Percentiles rank a stretch among this genome's conserved stretches.
These are phyloP conservation scores for Amaurobius ferox DNA, from an alignment of 2,888 invertebrate species.

Conservation along the genomic window DNA sequence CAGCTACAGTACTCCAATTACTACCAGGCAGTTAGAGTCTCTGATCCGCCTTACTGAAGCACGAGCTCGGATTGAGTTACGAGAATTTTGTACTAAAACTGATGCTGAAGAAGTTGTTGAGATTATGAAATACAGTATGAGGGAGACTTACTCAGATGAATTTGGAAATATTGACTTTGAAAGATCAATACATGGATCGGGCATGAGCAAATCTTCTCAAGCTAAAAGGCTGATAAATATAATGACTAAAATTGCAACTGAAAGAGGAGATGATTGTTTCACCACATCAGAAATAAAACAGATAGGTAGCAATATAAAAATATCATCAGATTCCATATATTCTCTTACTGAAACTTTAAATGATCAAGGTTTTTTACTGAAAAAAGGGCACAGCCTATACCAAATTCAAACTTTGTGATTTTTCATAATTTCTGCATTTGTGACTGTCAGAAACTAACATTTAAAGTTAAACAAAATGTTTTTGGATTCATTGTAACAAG, in stretches of 20 bases:
- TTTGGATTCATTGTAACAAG: no score
- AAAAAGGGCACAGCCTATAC: conserved; percentile 86
- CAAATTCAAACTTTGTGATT: conserved; percentile 80
- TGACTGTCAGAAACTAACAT: no score
- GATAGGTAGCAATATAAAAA: conserved; percentile 83
- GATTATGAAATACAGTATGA: conserved; percentile 87
- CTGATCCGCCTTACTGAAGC: conserved; percentile 89
- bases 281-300: conserved; percentile 86
- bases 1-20: conserved; percentile 86
- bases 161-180: conserved; percentile 81
- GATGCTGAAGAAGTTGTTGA: conserved; percentile 93
- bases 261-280: conserved; percentile 85
- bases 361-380: conserved; percentile 88
- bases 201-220: conserved; percentile 85
- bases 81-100: conserved; percentile 86
- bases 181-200: conserved; percentile 84
- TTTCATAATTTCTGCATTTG: no score
- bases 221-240: conserved; percentile 85
- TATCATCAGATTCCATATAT: conserved; percentile 83
- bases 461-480: no score
- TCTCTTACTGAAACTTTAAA: conserved; percentile 88
- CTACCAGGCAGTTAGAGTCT: conserved; percentile 92
- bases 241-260: conserved; percentile 83
- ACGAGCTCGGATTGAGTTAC: conserved; percentile 89
- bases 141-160: conserved; percentile 86